Base-by-base conservation (phyloP, 2,797 vertebrate species). In the Anabas testudineus region DNA sequence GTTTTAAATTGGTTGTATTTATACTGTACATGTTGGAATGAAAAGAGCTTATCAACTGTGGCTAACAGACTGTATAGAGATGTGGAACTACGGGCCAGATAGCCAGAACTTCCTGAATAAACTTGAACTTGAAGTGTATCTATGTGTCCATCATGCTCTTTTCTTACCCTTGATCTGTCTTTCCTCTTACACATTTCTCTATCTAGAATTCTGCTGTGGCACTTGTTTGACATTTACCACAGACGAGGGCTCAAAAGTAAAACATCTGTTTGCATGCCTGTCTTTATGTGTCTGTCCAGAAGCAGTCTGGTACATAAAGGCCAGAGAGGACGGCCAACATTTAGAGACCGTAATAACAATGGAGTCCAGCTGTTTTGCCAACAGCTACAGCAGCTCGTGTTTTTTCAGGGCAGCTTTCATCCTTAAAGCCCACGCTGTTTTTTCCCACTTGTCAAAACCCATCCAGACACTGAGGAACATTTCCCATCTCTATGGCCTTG, bases 261-360 rank as follows among this genome's bases (percentile, higher is more conserved):
- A 84, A 85, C n/a, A 73, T 69, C 54, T 68, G 65, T 68, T 71
- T 70, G 72, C 65, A 63, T 53, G 78, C 54, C 56, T 58, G 68
- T 63, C 30, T 72, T 74, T 55, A 76, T 68, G 74, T 16, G 71
- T 73, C 72, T 32, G 64, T 71, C 69, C 86, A 86, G 85, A 73
- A 60, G 78, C 10, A 43, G 70, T 55, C 78, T 22, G 51, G 74
- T 76, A 67, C 85, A 72, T 74, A 66, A 67, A 76, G 71, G 63
- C 62, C 81, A 63, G 76, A 74, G 60, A 60, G 70, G 76, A 75
- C 81, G 22, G 74, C 83, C 87, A 85, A 82, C 78, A 68, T 89
- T 80, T 54, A 78, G 79, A 87, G 80, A 73, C 80, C 85, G 57
- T 37, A 90, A 90, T 78, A 90, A 90, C 88, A 88, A 90, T 87